phyloP scores from a whole-genome alignment of 1,140 invertebrate species.

The Anastatus disparis region DNA sequence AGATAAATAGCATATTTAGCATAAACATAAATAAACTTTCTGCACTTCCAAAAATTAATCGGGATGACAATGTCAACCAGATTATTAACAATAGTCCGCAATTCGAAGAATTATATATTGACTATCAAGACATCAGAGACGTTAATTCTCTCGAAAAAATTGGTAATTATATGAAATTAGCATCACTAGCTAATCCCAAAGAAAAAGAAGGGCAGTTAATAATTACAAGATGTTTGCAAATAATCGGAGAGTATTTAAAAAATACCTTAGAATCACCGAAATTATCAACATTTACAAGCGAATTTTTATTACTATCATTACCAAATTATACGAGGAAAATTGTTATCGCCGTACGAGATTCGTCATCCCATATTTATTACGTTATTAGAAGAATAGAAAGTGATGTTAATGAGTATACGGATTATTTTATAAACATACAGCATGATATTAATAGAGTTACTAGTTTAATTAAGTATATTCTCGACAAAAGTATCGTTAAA shows the following conservation, averaged over 20 bases:
- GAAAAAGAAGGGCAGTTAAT: slow-evolving; percentile 7
- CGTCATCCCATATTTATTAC: not conserved
- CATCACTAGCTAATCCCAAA: not conserved
- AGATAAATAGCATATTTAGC: not conserved
- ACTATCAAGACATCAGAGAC: slow-evolving; percentile 4
- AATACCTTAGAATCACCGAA: slow-evolving; percentile 18
- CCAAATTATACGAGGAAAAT: slow-evolving; percentile 4
- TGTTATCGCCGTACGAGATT: not conserved
- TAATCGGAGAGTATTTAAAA: slow-evolving; percentile 14
- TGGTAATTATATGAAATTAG: slow-evolving; percentile 3
- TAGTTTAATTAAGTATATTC: not conserved
- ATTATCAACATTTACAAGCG: not conserved
- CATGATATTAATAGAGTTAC: slow-evolving; percentile 3
- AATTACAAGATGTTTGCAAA: slow-evolving; percentile 6
- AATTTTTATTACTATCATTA: slow-evolving; percentile 2
- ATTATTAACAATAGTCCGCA: slow-evolving; percentile 3
- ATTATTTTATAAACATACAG: not conserved
- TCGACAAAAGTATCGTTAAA: not conserved
- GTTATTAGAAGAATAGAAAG: slow-evolving; percentile 6
- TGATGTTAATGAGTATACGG: not conserved
- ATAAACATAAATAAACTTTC: not conserved
- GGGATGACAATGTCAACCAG: not conserved
- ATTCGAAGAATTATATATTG: slow-evolving; percentile 11
- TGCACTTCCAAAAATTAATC: slow-evolving; percentile 11
- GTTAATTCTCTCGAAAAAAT: slow-evolving; percentile 11